These are phyloP conservation scores for Rhagonycha fulva DNA, from an alignment of 2,888 invertebrate species.

Conservation along the genomic window DNA sequence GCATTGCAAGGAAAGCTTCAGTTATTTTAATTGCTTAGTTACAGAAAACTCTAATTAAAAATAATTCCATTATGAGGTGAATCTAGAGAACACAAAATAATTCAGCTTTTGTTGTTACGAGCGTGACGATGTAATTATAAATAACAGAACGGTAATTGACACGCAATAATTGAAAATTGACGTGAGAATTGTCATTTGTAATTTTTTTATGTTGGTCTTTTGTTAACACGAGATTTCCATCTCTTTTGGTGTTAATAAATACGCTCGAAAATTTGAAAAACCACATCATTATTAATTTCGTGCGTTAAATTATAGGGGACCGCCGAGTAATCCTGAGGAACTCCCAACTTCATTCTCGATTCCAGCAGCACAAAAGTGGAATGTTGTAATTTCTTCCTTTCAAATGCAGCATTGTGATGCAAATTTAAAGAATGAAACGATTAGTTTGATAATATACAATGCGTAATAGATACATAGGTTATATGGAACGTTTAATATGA, in stretches of 20 bases:
- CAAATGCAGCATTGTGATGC: background rate
- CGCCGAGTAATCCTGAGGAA: background rate
- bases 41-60: background rate
- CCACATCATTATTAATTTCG: background rate
- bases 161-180: background rate
- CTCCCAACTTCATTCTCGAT: background rate
- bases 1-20: background rate
- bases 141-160: background rate
- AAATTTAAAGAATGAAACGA: background rate
- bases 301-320: background rate
- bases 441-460: constrained; percentile 10
- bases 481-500: constrained; percentile 10
- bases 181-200: background rate
- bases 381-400: background rate
- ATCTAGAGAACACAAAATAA: background rate
- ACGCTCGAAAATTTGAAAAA: background rate
- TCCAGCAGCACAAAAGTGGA: background rate
- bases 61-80: background rate
- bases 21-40: background rate
- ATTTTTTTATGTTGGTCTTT: background rate
- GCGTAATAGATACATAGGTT: constrained; percentile 28
- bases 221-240: background rate
- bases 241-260: background rate
- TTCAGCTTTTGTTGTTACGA: background rate
- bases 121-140: background rate